These are phyloP conservation scores for Drosophila imparisetae DNA, from an alignment of 2,888 invertebrate genomes.

Conservation along the genomic window DNA sequence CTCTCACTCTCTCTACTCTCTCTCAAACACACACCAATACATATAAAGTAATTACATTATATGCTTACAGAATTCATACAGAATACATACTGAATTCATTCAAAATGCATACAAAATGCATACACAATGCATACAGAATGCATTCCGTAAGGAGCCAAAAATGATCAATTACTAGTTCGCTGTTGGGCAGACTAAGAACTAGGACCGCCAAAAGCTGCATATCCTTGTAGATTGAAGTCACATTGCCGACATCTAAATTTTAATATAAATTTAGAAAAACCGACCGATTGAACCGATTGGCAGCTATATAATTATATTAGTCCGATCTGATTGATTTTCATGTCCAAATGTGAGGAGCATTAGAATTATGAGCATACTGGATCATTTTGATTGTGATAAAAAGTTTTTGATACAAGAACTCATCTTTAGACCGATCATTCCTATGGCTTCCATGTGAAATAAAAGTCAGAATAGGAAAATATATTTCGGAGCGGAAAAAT, in stretches of 20 bases:
- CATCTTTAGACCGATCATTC: neutral
- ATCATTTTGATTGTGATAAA: neutral
- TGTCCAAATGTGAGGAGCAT: neutral
- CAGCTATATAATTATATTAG: neutral
- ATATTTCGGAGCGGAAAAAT: neutral
- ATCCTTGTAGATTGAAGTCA: neutral
- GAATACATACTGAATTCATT: too few relatives aligned
- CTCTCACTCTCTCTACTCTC: too few relatives aligned
- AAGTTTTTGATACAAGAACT: neutral
- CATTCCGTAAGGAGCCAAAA: neutral
- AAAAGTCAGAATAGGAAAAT: neutral
- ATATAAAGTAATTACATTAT: too few relatives aligned
- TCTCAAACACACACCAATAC: too few relatives aligned
- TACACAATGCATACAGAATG: neutral
- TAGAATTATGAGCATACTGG: neutral
- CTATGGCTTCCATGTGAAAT: neutral
- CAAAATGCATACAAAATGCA: neutral
- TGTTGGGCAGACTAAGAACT: neutral
- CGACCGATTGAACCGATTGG: neutral
- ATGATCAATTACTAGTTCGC: neutral
- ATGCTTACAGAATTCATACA: too few relatives aligned
- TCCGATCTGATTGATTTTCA: neutral
- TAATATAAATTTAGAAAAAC: neutral
- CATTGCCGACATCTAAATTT: neutral
- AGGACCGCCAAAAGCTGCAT: too few relatives aligned